These are phyloP conservation scores for Melanotaenia parkinsoni DNA, from an alignment of 2,797 vertebrate genomes.

Conservation along the genomic window DNA sequence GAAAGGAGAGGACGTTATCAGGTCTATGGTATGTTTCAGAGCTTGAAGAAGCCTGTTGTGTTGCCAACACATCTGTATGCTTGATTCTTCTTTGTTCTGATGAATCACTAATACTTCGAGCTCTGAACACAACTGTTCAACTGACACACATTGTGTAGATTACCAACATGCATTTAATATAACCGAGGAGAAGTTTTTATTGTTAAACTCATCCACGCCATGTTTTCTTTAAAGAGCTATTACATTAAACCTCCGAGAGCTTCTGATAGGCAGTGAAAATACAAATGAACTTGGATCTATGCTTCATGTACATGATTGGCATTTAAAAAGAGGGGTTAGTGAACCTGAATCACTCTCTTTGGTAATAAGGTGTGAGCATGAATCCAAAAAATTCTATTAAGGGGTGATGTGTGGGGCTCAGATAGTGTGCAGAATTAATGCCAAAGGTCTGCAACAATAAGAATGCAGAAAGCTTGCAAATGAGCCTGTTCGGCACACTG, in stretches of 20 bases:
- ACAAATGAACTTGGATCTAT: slow-evolving; percentile 33
- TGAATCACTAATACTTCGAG: background rate
- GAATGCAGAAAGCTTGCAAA: slow-evolving; percentile 64
- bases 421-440: slow-evolving; percentile 60
- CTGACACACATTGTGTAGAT: slow-evolving; percentile 7
- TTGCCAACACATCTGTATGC: background rate
- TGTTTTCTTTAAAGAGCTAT: slow-evolving; percentile 8
- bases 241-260: slow-evolving; percentile 13
- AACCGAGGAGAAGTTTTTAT: background rate
- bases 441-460: slow-evolving; percentile 57
- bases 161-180: background rate
- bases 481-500: slow-evolving; percentile 58
- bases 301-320: slow-evolving; percentile 39
- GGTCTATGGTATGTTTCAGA: slow-evolving; percentile 1
- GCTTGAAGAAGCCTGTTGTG: background rate
- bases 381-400: slow-evolving; percentile 71
- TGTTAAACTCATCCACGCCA: slow-evolving; percentile 12
- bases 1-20: background rate
- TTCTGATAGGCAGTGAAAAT: slow-evolving; percentile 17
- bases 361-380: slow-evolving; percentile 70
- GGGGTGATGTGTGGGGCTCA: slow-evolving; percentile 57
- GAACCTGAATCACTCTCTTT: slow-evolving; percentile 38
- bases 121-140: background rate
- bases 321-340: slow-evolving; percentile 48
- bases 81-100: slow-evolving; percentile 3